Conservation (phyloP, 2,113 vertebrate genomes). For the Atlantisia rogersi region DNA sequence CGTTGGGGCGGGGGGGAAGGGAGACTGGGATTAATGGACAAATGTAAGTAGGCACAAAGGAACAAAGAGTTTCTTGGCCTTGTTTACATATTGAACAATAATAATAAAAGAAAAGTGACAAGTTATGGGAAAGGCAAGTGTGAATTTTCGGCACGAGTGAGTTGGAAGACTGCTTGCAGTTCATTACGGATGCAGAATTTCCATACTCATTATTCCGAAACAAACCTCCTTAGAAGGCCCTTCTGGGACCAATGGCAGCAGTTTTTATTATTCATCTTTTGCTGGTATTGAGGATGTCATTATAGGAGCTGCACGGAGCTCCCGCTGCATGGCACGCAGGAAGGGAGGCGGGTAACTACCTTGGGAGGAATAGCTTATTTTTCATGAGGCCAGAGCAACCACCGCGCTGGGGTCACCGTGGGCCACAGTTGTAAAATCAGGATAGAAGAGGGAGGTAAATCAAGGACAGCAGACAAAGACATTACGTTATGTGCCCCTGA, state of each 20-base stretch:
- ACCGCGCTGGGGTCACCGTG: constrained; percentile 18
- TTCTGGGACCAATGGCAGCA: constrained; percentile 65
- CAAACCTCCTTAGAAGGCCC: constrained; percentile 73
- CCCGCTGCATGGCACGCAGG: background rate
- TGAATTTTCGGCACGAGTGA: constrained; percentile 81
- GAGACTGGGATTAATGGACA: constrained; percentile 80
- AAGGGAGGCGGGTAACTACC: background rate
- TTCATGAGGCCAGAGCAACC: constrained; percentile 32
- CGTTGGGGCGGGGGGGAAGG: constrained; percentile 62
- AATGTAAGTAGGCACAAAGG: constrained; percentile 81
- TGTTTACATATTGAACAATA: constrained; percentile 83
- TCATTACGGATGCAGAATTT: constrained; percentile 78
- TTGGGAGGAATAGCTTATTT: constrained; percentile 47
- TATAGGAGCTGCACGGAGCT: constrained; percentile 21
- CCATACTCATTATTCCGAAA: constrained; percentile 77
- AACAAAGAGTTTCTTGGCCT: constrained; percentile 82
- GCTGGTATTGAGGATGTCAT: constrained; percentile 55
- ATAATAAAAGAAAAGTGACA: constrained; percentile 81
- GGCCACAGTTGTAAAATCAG: background rate
- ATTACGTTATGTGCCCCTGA: background rate
- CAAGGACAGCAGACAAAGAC: constrained; percentile 46
- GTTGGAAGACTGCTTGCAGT: constrained; percentile 76
- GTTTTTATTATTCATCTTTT: constrained; percentile 73
- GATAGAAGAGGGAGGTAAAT: background rate
- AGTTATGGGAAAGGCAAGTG: constrained; percentile 78